Conservation (phyloP, 2,888 invertebrate species). For the Oscheius onirici region DNA sequence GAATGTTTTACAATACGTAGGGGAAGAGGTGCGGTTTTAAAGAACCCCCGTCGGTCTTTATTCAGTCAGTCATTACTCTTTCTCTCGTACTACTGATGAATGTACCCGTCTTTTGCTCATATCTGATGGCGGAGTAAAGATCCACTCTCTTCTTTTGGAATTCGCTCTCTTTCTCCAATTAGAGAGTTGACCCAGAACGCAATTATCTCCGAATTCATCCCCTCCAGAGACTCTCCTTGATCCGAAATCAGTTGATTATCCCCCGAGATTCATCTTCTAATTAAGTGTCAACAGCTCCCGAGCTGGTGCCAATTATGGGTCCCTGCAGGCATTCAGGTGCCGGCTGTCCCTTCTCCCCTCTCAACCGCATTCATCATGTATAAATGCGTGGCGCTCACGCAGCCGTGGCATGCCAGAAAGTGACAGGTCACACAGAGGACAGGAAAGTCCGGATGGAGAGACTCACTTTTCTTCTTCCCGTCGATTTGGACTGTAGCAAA, state of each 20-base stretch:
- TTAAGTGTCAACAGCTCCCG: conserved; percentile 9
- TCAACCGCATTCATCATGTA: conserved; percentile 26
- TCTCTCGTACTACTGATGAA: neutral
- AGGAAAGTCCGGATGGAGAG: neutral
- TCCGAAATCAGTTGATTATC: conserved; percentile 14
- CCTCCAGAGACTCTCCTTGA: conserved; percentile 2
- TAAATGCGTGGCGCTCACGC: conserved; percentile 27
- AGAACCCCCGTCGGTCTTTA: conserved; percentile 2
- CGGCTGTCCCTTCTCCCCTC: conserved; percentile 5
- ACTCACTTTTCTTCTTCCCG: conserved; percentile 28
- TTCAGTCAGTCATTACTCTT: conserved; percentile 7
- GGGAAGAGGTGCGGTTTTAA: no score
- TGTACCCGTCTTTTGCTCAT: conserved; percentile 20
- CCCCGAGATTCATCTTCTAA: conserved; percentile 12
- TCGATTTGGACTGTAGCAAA: conserved; percentile 27
- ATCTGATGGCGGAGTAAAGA: conserved; percentile 10
- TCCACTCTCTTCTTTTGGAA: neutral
- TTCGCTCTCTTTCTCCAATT: neutral
- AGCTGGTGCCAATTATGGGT: conserved; percentile 1
- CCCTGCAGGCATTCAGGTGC: neutral
- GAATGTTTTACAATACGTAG: no score
- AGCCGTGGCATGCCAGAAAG: conserved; percentile 14
- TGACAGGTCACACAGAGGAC: conserved; percentile 26
- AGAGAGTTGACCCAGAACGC: neutral
- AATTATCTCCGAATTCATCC: conserved; percentile 6